A percentile compares a stretch with the other conserved stretches of the same genome.
phyloP scores from a whole-genome alignment of 2,113 vertebrate genomes.

The Lamprotornis superbus region DNA sequence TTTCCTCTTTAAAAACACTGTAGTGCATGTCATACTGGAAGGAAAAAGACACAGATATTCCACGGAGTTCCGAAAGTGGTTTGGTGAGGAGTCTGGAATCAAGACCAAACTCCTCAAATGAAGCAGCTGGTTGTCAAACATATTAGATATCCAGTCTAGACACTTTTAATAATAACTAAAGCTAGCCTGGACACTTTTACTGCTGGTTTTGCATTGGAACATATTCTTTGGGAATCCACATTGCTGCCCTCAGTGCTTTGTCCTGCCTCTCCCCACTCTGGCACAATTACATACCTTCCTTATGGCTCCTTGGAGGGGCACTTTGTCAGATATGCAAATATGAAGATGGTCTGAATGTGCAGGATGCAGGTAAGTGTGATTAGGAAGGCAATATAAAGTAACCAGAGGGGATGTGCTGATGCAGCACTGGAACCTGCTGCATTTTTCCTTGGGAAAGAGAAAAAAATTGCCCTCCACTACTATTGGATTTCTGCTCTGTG shows the following conservation, averaged over 20 bases:
- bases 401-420: background rate
- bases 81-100: background rate
- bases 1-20: background rate
- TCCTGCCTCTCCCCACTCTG: background rate
- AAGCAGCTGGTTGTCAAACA: background rate
- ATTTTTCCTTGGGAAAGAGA: background rate
- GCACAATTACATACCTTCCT: background rate
- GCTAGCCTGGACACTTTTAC: background rate
- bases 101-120: background rate
- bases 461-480: background rate
- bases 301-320: background rate
- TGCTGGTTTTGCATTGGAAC: background rate
- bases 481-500: background rate
- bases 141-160: background rate
- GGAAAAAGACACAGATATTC: background rate
- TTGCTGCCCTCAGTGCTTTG: background rate
- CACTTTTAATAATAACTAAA: background rate
- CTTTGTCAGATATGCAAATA: background rate
- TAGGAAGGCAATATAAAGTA: background rate
- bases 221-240: background rate
- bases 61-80: background rate
- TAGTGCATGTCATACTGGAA: background rate
- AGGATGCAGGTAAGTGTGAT: background rate
- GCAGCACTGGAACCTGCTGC: background rate
- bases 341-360: background rate